A percentile compares a stretch with the other conserved stretches of the same genome.
These are phyloP conservation scores for Tipula confusa DNA, from an alignment of 2,888 invertebrate genomes.

Conservation along the genomic window DNA sequence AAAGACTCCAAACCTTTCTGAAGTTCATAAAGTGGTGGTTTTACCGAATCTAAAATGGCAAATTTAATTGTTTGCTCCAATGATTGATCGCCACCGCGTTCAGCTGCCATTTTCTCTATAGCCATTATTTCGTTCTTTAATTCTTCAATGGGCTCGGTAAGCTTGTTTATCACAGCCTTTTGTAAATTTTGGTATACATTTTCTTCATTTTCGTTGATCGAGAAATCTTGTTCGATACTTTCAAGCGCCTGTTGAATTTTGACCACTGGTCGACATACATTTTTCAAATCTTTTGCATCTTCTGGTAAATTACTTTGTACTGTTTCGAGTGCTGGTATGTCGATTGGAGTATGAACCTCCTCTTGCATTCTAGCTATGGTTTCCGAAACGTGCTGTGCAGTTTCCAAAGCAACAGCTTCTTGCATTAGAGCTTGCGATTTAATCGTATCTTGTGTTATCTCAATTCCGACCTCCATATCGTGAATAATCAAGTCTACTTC, in stretches of 20 bases:
- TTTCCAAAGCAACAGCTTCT: constrained; percentile 51
- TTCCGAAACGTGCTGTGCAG: constrained; percentile 47
- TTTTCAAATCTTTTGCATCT: constrained; percentile 45
- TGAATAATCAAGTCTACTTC: constrained; percentile 52
- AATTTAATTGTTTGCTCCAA: constrained; percentile 53
- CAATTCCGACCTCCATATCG: constrained; percentile 53
- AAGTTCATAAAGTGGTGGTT: constrained; percentile 60
- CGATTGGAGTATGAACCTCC: constrained; percentile 39
- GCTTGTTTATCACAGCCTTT: constrained; percentile 43
- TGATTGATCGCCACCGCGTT: constrained; percentile 39
- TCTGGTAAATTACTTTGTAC: constrained; percentile 43
- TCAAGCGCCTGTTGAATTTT: constrained; percentile 51
- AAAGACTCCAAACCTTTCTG: constrained; percentile 56
- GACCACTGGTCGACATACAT: constrained; percentile 48
- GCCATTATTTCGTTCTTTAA: constrained; percentile 42
- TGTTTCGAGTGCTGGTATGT: constrained; percentile 42
- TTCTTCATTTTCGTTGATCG: constrained; percentile 46
- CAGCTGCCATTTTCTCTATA: constrained; percentile 41
- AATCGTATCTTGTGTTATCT: constrained; percentile 55
- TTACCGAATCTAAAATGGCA: constrained; percentile 60
- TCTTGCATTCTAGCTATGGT: constrained; percentile 47
- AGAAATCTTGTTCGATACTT: constrained; percentile 46
- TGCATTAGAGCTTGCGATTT: constrained; percentile 54
- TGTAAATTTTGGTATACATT: constrained; percentile 46
- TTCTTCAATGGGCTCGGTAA: constrained; percentile 44